These are phyloP conservation scores for Tachyglossus aculeatus DNA, from an alignment of 2,797 vertebrate species.

Conservation along the genomic window DNA sequence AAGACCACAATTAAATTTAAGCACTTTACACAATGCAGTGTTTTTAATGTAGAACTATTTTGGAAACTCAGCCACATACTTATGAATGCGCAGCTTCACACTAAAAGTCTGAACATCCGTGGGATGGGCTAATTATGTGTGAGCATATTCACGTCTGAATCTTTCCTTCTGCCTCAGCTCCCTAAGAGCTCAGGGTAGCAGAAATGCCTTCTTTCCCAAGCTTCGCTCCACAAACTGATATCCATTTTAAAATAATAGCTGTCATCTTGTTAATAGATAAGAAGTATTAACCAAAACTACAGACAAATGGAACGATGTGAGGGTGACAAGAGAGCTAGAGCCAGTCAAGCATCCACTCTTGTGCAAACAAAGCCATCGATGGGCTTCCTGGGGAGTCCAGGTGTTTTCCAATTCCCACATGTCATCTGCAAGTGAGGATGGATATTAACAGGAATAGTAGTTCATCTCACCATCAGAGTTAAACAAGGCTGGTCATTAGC, in stretches of 20 bases:
- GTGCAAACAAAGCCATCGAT: constrained; percentile 63
- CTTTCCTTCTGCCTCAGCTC: constrained; percentile 64
- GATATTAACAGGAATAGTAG: constrained; percentile 36
- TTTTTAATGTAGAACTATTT: no score
- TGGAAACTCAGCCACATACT: no score
- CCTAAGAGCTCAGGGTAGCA: constrained; percentile 77
- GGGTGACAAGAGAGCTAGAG: constrained; percentile 62
- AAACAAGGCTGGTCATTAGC: constrained; percentile 4
- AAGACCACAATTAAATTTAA: no score
- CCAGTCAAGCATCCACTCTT: constrained; percentile 63
- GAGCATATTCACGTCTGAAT: background rate
- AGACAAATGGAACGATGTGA: background rate
- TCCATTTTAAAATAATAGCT: constrained; percentile 76
- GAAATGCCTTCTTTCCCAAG: constrained; percentile 74
- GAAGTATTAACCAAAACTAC: constrained; percentile 33
- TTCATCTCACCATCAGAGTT: background rate
- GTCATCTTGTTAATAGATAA: constrained; percentile 78
- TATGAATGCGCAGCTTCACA: background rate
- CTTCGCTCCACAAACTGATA: constrained; percentile 74
- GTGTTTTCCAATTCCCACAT: constrained; percentile 54
- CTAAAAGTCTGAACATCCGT: background rate
- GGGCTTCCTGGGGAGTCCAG: constrained; percentile 39
- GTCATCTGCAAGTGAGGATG: constrained; percentile 31
- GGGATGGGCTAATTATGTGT: background rate
- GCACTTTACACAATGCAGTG: no score